Base-by-base conservation (phyloP, 1,140 invertebrate species). In the Drosophila bifasciata region DNA sequence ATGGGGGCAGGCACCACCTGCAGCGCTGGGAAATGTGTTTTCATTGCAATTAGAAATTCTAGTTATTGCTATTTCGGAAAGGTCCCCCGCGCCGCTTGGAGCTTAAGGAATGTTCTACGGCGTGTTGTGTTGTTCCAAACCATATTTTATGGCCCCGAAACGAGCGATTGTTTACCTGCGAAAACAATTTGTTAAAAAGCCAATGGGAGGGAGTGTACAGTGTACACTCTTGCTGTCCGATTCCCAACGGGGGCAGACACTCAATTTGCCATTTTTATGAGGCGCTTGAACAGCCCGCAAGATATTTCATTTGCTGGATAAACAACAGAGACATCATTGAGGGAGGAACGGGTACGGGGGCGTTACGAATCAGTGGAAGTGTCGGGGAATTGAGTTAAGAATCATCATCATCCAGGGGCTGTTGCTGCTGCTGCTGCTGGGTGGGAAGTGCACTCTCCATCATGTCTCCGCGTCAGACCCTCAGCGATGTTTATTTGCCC, bases 181-280 rank as follows among this genome's bases (percentile, higher is more conserved):
- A 63, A 16, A 43, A 60, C 81, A 85, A 85, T 86, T 86, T 81
- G 81, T 86, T 88, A 67, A 80, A 86, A 72, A 52, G 53, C 69
- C 17, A 52, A 40, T n/a, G 16, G 25, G 3, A 25, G 39, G 5
- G 32, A 8, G 28, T 16, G 15, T 46, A 46, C 19, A 16, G 13
- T 28, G 15, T 28, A 25, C 40, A 55, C 48, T 72, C 51, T 68
- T 49, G 56, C 61, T 80, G 53, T 59, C 72, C 36, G 72, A 68
- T 68, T 69, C 81, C 51, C 81, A 86, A 88, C 83, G 81, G 83
- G 81, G 83, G 81, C 83, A 55, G 32, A 74, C 81, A 86, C 81
- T 88, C 74, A 86, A 86, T 86, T 86, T 81, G 81, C 81, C 73
- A 86, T 86, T 86, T 86, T 86, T 86, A 86, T 86, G 81, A 77